These are phyloP conservation scores for Drosophila mercatorum DNA, from an alignment of 2,888 invertebrate species.

Conservation along the genomic window DNA sequence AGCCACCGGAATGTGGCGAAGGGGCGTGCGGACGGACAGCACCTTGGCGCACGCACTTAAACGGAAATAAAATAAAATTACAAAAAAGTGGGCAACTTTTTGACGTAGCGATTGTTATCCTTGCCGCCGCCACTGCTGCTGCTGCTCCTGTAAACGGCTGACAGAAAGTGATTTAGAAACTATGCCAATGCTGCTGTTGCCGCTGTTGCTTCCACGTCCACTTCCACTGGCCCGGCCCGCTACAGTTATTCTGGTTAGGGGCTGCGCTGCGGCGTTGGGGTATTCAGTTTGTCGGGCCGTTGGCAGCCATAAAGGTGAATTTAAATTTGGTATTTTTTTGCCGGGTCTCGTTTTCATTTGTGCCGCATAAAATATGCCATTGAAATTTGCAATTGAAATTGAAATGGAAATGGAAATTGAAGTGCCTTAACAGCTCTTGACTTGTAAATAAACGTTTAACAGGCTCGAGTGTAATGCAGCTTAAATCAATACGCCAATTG, in stretches of 20 bases:
- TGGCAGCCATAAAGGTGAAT: slow-evolving; percentile 71
- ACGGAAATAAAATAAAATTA: slow-evolving; percentile 80
- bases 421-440: slow-evolving; percentile 14
- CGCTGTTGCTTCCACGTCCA: slow-evolving; percentile 10
- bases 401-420: slow-evolving; percentile 20
- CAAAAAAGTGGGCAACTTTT: slow-evolving; percentile 80
- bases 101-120: slow-evolving; percentile 77
- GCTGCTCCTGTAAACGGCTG: slow-evolving; percentile 59
- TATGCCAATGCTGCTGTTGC: slow-evolving; percentile 52
- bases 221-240: slow-evolving; percentile 1
- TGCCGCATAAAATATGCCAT: slow-evolving; percentile 40
- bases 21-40: slow-evolving; percentile 24
- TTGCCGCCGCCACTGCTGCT: slow-evolving; percentile 34
- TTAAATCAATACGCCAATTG: slow-evolving; percentile 14
- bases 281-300: slow-evolving; percentile 54
- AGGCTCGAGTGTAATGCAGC: slow-evolving; percentile 21
- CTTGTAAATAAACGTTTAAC: slow-evolving; percentile 33
- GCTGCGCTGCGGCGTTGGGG: not conserved
- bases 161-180: slow-evolving; percentile 80
- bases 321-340: slow-evolving; percentile 62
- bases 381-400: slow-evolving; percentile 59
- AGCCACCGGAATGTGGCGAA: not conserved
- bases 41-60: slow-evolving; percentile 70
- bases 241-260: slow-evolving; percentile 18
- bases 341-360: slow-evolving; percentile 44